These are phyloP conservation scores for Brachyistius frenatus DNA, from an alignment of 2,113 vertebrate species.

Conservation along the genomic window DNA sequence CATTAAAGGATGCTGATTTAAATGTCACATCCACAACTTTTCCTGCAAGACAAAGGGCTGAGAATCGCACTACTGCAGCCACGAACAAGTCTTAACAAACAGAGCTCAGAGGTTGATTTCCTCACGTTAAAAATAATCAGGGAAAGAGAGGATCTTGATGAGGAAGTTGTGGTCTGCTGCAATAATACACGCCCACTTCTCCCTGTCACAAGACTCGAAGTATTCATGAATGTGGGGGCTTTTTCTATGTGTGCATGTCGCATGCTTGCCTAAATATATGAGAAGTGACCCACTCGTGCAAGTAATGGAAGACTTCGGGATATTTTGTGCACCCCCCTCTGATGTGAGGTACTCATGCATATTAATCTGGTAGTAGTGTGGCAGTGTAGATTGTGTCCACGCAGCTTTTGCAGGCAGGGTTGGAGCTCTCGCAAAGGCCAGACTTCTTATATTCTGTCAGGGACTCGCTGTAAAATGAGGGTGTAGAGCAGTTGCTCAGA, in stretches of 20 bases:
- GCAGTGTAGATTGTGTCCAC: not conserved
- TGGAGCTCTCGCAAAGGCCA: not conserved
- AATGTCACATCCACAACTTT: constrained; percentile 23
- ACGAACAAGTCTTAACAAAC: not conserved
- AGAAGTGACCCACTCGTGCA: constrained; percentile 19
- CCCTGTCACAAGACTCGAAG: constrained; percentile 66
- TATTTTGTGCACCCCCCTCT: not conserved
- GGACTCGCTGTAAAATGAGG: constrained; percentile 40
- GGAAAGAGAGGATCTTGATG: constrained; percentile 25
- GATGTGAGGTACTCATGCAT: not conserved
- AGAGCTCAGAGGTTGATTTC: constrained; percentile 15
- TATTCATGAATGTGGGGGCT: constrained; percentile 45
- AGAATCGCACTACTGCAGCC: not conserved
- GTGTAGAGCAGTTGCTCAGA: constrained; percentile 63
- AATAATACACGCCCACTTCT: constrained; percentile 48
- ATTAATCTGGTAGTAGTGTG: not conserved
- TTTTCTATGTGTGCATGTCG: constrained; percentile 17
- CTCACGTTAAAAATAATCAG: constrained; percentile 30
- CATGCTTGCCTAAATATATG: not conserved
- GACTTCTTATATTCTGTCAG: not conserved
- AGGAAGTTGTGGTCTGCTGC: constrained; percentile 56
- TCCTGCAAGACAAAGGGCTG: not conserved
- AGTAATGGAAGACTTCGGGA: constrained; percentile 9
- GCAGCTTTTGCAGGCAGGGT: not conserved
- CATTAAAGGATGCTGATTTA: not conserved